These are phyloP conservation scores for Cataglyphis cursor DNA, from an alignment of 2,888 invertebrate genomes.

Conservation along the genomic window DNA sequence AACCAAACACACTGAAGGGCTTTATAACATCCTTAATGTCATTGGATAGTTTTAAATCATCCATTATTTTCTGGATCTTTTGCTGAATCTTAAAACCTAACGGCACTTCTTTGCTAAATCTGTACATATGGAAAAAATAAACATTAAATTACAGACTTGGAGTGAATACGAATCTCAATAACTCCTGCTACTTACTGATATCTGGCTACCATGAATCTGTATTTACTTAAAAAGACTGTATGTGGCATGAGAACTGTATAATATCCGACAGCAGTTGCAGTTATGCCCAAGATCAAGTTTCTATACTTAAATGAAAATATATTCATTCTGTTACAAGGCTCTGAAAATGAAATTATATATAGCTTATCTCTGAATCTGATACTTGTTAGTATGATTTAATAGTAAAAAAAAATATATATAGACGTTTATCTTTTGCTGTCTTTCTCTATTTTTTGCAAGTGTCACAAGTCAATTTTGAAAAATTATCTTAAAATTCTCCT, in stretches of 20 bases:
- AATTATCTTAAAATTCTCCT: not conserved
- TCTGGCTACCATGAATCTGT: constrained; percentile 89
- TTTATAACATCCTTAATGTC: constrained; percentile 87
- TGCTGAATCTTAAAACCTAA: constrained; percentile 82
- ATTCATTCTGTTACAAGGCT: not conserved
- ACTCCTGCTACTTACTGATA: constrained; percentile 88
- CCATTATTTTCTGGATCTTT: constrained; percentile 88
- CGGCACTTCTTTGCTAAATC: not conserved
- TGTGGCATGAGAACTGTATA: constrained; percentile 86
- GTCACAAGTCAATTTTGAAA: not conserved
- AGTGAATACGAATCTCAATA: not conserved
- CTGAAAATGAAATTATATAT: constrained; percentile 15
- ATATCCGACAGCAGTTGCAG: not conserved
- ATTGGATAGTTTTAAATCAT: constrained; percentile 88
- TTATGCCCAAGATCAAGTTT: not conserved
- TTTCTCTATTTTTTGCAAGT: not conserved
- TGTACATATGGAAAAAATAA: not conserved
- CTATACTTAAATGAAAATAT: constrained; percentile 24
- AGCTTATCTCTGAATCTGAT: not conserved
- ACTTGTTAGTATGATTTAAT: not conserved
- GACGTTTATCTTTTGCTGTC: not conserved
- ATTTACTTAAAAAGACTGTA: constrained; percentile 89
- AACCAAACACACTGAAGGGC: constrained; percentile 92
- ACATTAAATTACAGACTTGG: not conserved
- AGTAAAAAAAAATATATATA: not conserved